Evolutionary conservation across 2,888 invertebrate species (phyloP).

Genomic region (Tigriopus californicus): DNA sequence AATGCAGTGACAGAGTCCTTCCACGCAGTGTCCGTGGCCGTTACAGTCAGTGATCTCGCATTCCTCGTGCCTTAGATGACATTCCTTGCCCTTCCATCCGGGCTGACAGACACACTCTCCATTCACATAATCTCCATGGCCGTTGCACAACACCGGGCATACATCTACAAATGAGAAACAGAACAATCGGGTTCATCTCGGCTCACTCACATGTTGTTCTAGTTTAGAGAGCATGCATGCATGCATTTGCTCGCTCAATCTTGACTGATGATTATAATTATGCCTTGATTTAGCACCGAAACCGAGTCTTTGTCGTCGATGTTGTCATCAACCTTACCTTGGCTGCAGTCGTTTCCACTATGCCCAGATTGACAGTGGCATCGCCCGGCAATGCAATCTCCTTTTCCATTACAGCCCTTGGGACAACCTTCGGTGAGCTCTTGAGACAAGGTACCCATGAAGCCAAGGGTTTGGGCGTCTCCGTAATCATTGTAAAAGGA

Average conservation of each 20-base stretch:
- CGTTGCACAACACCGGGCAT: conserved; percentile 60
- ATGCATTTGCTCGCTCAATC: neutral
- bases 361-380: conserved; percentile 94
- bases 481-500: conserved; percentile 89
- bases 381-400: conserved; percentile 81
- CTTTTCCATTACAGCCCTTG: conserved; percentile 65
- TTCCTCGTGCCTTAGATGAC: conserved; percentile 79
- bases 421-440: conserved; percentile 43
- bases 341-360: conserved; percentile 87
- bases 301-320: neutral
- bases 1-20: conserved; percentile 84
- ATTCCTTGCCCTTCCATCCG: conserved; percentile 96
- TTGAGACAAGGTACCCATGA: conserved; percentile 62
- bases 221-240: too few relatives aligned
- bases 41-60: conserved; percentile 92
- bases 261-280: neutral
- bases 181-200: neutral
- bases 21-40: conserved; percentile 85
- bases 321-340: conserved; percentile 59
- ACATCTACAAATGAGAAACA: conserved; percentile 14
- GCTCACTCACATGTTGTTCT: neutral
- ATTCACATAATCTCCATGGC: conserved; percentile 86
- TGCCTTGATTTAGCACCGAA: neutral
- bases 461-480: conserved; percentile 66
- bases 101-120: conserved; percentile 93